These are phyloP conservation scores for Geopemphigus sp. DNA, from an alignment of 1,140 invertebrate species.

Conservation along the genomic window DNA sequence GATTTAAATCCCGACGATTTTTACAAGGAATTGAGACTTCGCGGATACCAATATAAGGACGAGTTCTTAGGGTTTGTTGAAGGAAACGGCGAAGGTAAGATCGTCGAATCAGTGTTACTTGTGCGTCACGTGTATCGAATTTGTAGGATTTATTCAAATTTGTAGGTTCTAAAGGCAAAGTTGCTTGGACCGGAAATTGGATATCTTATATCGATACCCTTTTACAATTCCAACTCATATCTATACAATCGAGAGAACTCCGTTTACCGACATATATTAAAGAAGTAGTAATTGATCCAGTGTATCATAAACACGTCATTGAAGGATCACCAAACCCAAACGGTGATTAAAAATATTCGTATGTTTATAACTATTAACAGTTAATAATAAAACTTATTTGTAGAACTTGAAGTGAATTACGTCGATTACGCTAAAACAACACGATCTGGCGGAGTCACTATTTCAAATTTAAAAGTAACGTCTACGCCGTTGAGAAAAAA, in stretches of 20 bases:
- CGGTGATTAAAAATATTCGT: not conserved
- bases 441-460: constrained; percentile 10
- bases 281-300: constrained; percentile 77
- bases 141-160: not conserved
- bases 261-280: constrained; percentile 84
- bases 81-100: constrained; percentile 64
- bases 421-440: constrained; percentile 13
- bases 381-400: not conserved
- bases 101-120: not conserved
- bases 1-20: constrained; percentile 71
- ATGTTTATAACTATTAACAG: not conserved
- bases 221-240: constrained; percentile 83
- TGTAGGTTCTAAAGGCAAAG: constrained; percentile 52
- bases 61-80: constrained; percentile 76
- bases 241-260: constrained; percentile 69
- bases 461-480: constrained; percentile 17
- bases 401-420: constrained; percentile 39
- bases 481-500: constrained; percentile 23
- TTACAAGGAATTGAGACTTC: constrained; percentile 91
- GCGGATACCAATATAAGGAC: constrained; percentile 89
- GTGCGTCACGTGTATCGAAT: not conserved
- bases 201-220: constrained; percentile 90
- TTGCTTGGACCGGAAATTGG: constrained; percentile 86
- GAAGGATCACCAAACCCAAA: constrained; percentile 60
- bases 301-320: constrained; percentile 57